Base-by-base conservation (phyloP, 2,888 invertebrate genomes). In the Heteropelma amictum region DNA sequence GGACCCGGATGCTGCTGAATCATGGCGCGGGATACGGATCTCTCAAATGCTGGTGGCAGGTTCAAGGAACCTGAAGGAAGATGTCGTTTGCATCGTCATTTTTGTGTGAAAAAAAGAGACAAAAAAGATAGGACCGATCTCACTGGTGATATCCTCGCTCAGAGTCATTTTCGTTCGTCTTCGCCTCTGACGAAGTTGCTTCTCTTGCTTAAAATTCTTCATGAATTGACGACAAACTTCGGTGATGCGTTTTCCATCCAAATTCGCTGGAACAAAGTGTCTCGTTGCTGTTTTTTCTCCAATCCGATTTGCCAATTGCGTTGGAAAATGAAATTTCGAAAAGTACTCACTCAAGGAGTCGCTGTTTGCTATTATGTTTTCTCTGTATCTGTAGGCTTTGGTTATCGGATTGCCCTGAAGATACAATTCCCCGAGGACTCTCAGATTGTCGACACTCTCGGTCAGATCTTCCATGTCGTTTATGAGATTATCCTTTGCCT, bases 321-420 rank as follows among this genome's bases (percentile, higher is more conserved):
- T 21, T 12, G 4, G 10, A 26, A 8, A 7, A 30, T 30, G 3
- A 51, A 21, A 49, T 38, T 38, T 49, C 23, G 3, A 47, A 42
- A 47, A 47, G 54, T 45, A 33, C 23, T 87, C 89, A 93, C 94
- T 91, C 80, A 94, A 87, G 78, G 90, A 90, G 35, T 91, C 87
- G 76, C 93, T 92, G 83, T 92, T 91, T 1, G 93, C 93, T 60
- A 94, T 93, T 7, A 94, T 88, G 67, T 91, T 92, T 87, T 94
- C 94, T 80, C 92, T 92, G 82, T 94, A 95, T 68, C 93, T 91
- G 82, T 92, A 92, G 77, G 90, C 90, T 80, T 90, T 92, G 0
- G 91, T 90, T 80, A 94, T 91, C 0, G 94, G 93, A 86, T 95
- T 95, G 0, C 92, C 93, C 42, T 86, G 88, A 65, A 95, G 91